Conservation (phyloP, 2,888 invertebrate genomes). For the Epicampocera succincta region DNA sequence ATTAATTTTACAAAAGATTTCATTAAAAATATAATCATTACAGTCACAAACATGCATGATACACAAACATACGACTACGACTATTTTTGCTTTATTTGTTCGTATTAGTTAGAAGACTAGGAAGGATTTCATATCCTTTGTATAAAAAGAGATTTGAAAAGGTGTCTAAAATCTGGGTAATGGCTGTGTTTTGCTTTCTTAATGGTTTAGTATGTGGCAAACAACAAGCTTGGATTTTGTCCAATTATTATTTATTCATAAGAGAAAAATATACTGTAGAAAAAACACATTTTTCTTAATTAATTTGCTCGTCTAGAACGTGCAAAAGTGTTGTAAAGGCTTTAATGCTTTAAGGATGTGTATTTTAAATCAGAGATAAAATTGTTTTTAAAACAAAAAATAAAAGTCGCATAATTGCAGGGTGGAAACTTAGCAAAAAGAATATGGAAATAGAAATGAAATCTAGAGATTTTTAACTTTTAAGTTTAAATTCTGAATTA, state of each 20-base stretch:
- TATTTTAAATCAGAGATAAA: slow-evolving; percentile 34
- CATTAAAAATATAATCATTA: slow-evolving; percentile 9
- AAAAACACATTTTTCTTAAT: slow-evolving; percentile 1
- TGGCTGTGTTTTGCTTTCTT: slow-evolving; percentile 13
- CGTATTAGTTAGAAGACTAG: background rate
- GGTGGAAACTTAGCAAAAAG: no score
- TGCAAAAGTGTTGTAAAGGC: slow-evolving; percentile 76
- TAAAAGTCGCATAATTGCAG: background rate
- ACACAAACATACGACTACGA: slow-evolving; percentile 2
- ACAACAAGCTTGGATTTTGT: slow-evolving; percentile 14
- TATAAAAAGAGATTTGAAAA: slow-evolving; percentile 16
- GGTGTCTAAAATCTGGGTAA: slow-evolving; percentile 51
- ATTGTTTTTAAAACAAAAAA: slow-evolving; percentile 4
- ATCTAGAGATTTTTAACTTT: no score
- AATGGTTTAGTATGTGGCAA: background rate
- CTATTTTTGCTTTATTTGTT: background rate
- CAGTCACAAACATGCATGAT: background rate
- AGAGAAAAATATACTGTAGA: no score
- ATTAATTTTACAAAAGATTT: slow-evolving; percentile 53
- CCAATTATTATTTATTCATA: slow-evolving; percentile 34
- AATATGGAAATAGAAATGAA: no score
- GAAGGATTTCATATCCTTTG: slow-evolving; percentile 37
- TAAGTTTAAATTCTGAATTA: no score
- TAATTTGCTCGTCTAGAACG: slow-evolving; percentile 75
- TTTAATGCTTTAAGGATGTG: slow-evolving; percentile 65